Base-by-base conservation (phyloP, 2,113 vertebrate genomes). In the Halichoerus grypus region DNA sequence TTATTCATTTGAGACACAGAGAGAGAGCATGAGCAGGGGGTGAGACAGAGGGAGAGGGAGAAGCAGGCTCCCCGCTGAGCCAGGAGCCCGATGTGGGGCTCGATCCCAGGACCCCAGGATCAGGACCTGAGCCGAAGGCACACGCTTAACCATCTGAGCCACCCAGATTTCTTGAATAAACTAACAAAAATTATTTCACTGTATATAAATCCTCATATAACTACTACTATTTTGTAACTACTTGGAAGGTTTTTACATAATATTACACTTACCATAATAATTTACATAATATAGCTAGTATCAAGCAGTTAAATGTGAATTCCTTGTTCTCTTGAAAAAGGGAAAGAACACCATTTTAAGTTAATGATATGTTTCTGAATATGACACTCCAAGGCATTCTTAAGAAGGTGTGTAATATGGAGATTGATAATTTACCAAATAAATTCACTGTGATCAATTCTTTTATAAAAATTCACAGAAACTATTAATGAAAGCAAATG, bases 401-500 rank as follows among this genome's bases (percentile, higher is more conserved):
- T 95, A 90, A 96, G 80, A 94, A 98, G 84, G 81, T 94, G 94
- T 61, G 51, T 74, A 97, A 74, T 1, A 51, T 1, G 36, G 88
- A 94, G 96, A 97, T 19, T 95, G 95, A 96, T 81, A 98, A 97
- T 97, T 98, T 98, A 97, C 96, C 94, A 97, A 98, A 98, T 97
- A 98, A 98, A 98, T 93, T 95, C 91, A 95, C 51, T 72, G 84
- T 80, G 91, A 98, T 98, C 97, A 97, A 80, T 89, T 98, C 65
- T 96, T 95, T 97, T 96, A 98, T 96, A 97, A 97, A 96, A 98
- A 97, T 91, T 94, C 97, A 94, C 80, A 98, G 94, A 88, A 98
- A 98, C 74, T 97, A 67, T 97, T 98, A 98, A 98, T 83, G 90
- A 98, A 98, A 98, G 98, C 83, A 98, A 98, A 97, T 12, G 85